Conservation (phyloP, 2,113 vertebrate species). For the Ovis canadensis region DNA sequence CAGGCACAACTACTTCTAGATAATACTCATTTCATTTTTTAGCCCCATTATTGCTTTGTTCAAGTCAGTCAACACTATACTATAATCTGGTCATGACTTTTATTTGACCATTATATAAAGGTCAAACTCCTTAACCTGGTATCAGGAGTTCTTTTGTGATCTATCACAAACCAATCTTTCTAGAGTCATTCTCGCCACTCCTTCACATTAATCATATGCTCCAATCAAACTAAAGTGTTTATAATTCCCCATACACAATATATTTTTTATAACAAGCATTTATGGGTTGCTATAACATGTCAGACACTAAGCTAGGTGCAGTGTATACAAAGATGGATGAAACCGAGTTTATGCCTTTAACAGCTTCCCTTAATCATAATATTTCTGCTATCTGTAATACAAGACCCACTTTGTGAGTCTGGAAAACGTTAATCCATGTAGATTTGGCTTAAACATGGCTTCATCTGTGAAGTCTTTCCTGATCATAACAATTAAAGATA, state of each 20-base stretch:
- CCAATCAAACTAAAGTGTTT: background rate
- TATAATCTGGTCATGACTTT: background rate
- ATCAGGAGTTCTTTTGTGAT: background rate
- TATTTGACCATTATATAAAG: background rate
- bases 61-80: background rate
- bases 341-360: background rate
- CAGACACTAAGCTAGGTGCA: background rate
- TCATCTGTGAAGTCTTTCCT: background rate
- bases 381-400: background rate
- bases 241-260: background rate
- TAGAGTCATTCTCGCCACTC: background rate
- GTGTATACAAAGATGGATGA: background rate
- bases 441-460: background rate
- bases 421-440: background rate
- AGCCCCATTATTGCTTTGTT: background rate
- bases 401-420: background rate
- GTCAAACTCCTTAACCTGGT: background rate
- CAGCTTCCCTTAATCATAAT: background rate
- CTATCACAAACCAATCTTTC: background rate
- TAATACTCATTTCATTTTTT: background rate
- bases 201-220: background rate
- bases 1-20: background rate
- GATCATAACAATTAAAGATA: background rate
- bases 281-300: background rate
- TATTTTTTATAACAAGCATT: background rate